Evolutionary conservation across 2,797 vertebrate genomes (phyloP).

Genomic region (Cheirogaleus major): DNA sequence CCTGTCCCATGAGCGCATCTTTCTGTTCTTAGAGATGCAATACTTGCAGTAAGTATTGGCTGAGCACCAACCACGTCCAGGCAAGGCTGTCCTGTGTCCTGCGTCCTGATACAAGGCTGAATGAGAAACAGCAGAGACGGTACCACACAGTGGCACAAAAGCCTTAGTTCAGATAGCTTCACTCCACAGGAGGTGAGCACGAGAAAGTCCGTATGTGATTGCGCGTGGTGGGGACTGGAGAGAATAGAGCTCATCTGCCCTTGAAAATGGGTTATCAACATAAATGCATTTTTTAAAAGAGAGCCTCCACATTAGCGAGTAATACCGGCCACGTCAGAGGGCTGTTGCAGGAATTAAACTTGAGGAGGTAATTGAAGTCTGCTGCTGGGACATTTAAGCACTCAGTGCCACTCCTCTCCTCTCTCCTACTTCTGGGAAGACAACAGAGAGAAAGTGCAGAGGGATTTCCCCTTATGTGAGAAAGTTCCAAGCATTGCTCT

Average conservation of each 20-base stretch:
- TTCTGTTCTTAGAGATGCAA: neutral
- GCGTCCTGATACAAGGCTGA: neutral
- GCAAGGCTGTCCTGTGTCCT: neutral
- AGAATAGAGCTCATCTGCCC: neutral
- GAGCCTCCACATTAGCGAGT: neutral
- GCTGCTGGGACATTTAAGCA: neutral
- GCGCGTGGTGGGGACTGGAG: neutral
- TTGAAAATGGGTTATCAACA: neutral
- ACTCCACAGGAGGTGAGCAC: neutral
- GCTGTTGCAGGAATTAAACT: neutral
- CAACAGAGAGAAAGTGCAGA: neutral
- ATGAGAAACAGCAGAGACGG: neutral
- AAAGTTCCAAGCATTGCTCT: neutral
- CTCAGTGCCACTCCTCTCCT: neutral
- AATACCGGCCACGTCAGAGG: too few species aligned
- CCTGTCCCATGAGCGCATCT: too few species aligned
- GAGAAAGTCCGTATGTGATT: neutral
- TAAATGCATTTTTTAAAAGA: neutral
- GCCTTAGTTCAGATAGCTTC: neutral
- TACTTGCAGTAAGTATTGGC: neutral
- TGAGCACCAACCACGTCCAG: neutral
- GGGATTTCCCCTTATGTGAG: neutral
- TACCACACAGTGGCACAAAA: neutral
- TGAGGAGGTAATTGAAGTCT: neutral
- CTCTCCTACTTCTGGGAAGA: neutral